Evolutionary conservation across 2,797 vertebrate genomes (phyloP).

Genomic region (Pteropus rufus): DNA sequence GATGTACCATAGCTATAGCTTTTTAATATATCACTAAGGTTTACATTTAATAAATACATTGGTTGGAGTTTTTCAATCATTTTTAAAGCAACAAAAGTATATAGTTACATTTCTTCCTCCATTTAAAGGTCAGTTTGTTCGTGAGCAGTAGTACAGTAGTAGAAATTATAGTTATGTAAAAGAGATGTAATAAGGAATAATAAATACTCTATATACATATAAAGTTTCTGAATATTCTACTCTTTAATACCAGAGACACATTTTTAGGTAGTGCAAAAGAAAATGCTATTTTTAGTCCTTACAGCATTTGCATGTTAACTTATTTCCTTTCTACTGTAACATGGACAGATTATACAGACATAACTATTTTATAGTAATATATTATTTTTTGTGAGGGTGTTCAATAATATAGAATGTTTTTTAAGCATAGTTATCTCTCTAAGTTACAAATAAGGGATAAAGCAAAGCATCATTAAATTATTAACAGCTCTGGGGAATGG

Average conservation of each 20-base stretch:
- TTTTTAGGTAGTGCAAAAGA: neutral
- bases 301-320: neutral
- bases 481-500: neutral
- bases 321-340: neutral
- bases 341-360: neutral
- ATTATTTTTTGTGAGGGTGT: neutral
- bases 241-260: neutral
- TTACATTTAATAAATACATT: constrained; percentile 4
- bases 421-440: neutral
- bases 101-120: neutral
- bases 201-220: neutral
- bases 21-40: neutral
- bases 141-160: neutral
- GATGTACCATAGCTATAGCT: neutral
- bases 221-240: neutral
- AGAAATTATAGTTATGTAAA: neutral
- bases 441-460: neutral
- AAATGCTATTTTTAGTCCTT: constrained; percentile 15
- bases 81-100: constrained; percentile 4
- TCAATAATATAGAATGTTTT: neutral
- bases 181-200: neutral
- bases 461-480: neutral
- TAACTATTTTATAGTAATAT: neutral
- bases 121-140: neutral
- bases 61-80: neutral